A percentile compares a stretch with the other conserved stretches of the same genome.
These are phyloP conservation scores for Pogonocichla stellata DNA, from an alignment of 2,113 vertebrate genomes.

Conservation along the genomic window DNA sequence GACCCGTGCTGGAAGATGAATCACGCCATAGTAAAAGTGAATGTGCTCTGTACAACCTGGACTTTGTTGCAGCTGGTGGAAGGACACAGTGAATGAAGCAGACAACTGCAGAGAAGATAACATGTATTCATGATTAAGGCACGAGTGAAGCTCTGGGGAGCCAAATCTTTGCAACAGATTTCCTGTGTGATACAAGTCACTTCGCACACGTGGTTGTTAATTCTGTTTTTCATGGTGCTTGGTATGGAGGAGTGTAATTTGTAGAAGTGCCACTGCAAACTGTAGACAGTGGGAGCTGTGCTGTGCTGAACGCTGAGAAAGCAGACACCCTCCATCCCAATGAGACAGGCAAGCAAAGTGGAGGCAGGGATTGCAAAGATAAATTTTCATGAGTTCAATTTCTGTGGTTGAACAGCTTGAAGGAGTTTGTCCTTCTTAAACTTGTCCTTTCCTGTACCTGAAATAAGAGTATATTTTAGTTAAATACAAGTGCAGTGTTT, in stretches of 20 bases:
- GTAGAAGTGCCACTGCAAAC: slow-evolving; percentile 5
- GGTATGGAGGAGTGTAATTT: neutral
- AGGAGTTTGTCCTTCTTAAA: neutral
- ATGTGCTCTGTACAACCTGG: neutral
- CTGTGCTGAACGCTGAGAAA: neutral
- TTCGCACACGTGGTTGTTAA: neutral
- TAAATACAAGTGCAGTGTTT: neutral
- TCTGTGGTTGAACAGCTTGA: neutral
- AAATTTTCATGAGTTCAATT: neutral
- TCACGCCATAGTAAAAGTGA: neutral
- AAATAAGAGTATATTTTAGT: neutral
- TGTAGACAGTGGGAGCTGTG: slow-evolving; percentile 4
- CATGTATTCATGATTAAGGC: slow-evolving; percentile 15
- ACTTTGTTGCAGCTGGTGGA: neutral
- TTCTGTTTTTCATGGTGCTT: neutral
- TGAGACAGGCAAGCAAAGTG: neutral
- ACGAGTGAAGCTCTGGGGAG: neutral
- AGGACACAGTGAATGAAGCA: neutral
- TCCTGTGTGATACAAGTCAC: neutral
- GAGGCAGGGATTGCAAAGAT: neutral
- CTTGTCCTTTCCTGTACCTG: neutral
- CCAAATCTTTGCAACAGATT: neutral
- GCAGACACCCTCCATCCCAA: neutral
- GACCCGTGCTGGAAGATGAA: neutral
- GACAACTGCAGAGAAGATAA: neutral